These are phyloP conservation scores for Horisme vitalbata DNA, from an alignment of 2,888 invertebrate genomes.

Conservation along the genomic window DNA sequence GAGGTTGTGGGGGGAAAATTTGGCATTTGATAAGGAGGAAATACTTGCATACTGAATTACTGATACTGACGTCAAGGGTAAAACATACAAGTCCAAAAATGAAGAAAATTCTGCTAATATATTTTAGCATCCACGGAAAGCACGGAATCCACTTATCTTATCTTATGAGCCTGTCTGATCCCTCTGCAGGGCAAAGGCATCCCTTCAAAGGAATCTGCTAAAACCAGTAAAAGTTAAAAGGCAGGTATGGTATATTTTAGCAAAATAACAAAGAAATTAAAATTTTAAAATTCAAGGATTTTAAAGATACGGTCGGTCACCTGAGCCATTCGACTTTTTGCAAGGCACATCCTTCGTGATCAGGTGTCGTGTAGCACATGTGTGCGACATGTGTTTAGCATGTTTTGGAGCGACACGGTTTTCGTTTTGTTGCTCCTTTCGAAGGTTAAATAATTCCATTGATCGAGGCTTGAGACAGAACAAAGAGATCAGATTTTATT, in stretches of 20 bases:
- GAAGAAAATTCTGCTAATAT: background rate
- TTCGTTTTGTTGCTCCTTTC: slow-evolving; percentile 13
- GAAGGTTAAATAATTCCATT: too few species aligned
- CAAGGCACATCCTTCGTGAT: slow-evolving; percentile 25
- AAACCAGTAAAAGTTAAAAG: background rate
- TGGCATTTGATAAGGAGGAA: too few species aligned
- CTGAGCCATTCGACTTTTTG: slow-evolving; percentile 1
- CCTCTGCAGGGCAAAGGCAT: too few species aligned
- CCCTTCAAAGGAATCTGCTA: too few species aligned
- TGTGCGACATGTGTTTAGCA: slow-evolving; percentile 37
- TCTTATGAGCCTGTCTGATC: too few species aligned
- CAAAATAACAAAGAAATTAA: background rate
- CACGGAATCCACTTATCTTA: too few species aligned
- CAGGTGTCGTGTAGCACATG: slow-evolving; percentile 35
- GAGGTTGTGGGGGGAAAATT: too few species aligned
- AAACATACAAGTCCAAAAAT: background rate
- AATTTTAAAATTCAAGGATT: background rate
- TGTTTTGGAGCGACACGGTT: slow-evolving; percentile 9
- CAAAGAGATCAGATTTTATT: too few species aligned
- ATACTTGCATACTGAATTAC: too few species aligned
- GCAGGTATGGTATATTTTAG: background rate
- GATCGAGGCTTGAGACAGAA: too few species aligned
- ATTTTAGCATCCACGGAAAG: background rate
- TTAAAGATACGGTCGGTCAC: slow-evolving; percentile 1
- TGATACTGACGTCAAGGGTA: too few species aligned